Evolutionary conservation across 2,888 invertebrate genomes (phyloP).

Genomic region (Colostygia pectinataria): DNA sequence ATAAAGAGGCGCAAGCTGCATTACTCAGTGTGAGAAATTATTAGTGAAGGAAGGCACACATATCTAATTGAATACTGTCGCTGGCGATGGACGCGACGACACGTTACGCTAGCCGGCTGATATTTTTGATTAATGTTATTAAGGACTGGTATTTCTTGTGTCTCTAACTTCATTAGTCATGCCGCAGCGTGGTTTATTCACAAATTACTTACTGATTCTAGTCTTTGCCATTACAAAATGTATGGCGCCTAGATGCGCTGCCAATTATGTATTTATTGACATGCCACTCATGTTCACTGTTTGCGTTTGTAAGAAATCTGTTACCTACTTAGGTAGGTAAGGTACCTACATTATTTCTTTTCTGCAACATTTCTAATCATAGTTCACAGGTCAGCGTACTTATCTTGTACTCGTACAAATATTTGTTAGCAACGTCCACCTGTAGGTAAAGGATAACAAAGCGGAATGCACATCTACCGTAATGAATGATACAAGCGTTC

Average conservation of each 20-base stretch:
- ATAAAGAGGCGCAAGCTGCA: conserved; percentile 40
- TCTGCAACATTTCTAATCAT: too few relatives aligned
- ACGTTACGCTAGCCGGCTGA: conserved; percentile 21
- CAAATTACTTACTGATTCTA: conserved; percentile 45
- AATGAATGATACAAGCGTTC: too few relatives aligned
- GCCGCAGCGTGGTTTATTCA: conserved; percentile 41
- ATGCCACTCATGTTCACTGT: conserved; percentile 56
- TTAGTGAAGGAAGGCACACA: conserved; percentile 38
- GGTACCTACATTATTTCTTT: too few relatives aligned
- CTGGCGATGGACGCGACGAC: conserved; percentile 23
- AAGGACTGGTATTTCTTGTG: background rate
- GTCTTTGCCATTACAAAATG: conserved; percentile 44
- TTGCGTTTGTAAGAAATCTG: conserved; percentile 42
- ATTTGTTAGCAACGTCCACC: too few relatives aligned
- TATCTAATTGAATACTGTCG: conserved; percentile 42
- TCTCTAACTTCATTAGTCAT: conserved; percentile 28
- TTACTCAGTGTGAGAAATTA: conserved; percentile 44
- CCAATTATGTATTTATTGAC: conserved; percentile 53
- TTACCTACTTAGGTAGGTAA: too few relatives aligned
- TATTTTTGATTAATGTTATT: conserved; percentile 32
- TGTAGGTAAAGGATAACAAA: too few relatives aligned
- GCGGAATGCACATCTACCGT: too few relatives aligned
- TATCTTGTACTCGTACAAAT: too few relatives aligned
- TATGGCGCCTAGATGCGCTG: conserved; percentile 48
- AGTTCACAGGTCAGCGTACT: too few relatives aligned